These are phyloP conservation scores for Dendronephthya gigantea DNA, from an alignment of 64 coral and sea anemone genomes.

Conservation along the genomic window DNA sequence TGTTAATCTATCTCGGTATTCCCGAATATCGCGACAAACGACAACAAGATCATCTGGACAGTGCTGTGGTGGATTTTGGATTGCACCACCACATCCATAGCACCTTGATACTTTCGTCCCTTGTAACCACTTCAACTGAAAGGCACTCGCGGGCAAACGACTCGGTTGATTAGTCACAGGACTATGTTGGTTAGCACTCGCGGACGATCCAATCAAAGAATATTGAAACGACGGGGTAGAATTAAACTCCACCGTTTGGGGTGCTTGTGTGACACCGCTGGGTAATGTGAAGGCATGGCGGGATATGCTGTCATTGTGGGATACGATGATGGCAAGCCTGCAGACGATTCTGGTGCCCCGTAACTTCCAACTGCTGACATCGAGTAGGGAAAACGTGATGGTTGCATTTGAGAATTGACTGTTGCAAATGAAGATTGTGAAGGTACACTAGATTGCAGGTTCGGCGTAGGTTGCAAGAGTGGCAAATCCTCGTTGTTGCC, in stretches of 20 bases:
- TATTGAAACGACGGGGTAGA: not conserved
- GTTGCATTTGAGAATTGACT: too few relatives aligned
- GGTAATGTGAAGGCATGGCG: too few relatives aligned
- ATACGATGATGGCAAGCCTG: too few relatives aligned
- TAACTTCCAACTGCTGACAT: too few relatives aligned
- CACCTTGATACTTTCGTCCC: constrained; percentile 12
- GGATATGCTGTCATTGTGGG: too few relatives aligned
- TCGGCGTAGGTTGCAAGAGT: not conserved
- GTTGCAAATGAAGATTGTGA: not conserved
- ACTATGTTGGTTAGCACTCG: not conserved
- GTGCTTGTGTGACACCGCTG: too few relatives aligned
- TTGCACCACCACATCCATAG: not conserved
- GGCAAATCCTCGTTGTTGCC: constrained; percentile 20
- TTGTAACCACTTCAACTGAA: constrained; percentile 11
- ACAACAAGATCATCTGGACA: constrained; percentile 1
- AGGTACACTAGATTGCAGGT: not conserved
- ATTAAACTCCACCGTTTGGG: too few relatives aligned
- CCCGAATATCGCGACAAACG: not conserved
- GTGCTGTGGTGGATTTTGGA: constrained; percentile 4
- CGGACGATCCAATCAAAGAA: not conserved
- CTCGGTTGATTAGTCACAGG: not conserved
- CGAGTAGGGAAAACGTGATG: too few relatives aligned
- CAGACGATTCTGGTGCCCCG: too few relatives aligned
- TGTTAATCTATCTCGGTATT: constrained; percentile 10
- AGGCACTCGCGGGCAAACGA: not conserved